These are phyloP conservation scores for Phyllotis vaccarum DNA, from an alignment of 2,797 vertebrate genomes.

Conservation along the genomic window DNA sequence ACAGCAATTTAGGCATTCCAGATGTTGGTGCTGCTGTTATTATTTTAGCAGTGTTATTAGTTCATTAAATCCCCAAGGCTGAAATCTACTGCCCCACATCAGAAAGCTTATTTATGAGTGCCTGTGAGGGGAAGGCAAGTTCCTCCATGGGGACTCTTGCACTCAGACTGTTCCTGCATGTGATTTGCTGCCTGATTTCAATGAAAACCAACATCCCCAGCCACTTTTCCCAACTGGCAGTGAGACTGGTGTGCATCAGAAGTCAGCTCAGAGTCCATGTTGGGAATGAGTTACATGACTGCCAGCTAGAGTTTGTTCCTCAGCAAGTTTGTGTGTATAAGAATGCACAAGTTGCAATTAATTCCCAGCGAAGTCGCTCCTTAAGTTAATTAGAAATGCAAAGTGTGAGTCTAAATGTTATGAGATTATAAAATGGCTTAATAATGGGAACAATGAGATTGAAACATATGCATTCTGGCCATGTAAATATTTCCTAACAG, in stretches of 20 bases:
- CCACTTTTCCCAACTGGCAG: conserved; percentile 61
- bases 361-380: conserved; percentile 64
- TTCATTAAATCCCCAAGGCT: neutral
- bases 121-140: neutral
- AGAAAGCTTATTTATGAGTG: neutral
- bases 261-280: conserved; percentile 56
- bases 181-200: conserved; percentile 60
- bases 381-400: conserved; percentile 82
- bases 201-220: conserved; percentile 68
- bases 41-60: neutral
- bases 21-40: neutral
- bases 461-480: conserved; percentile 74
- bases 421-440: conserved; percentile 79
- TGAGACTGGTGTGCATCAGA: conserved; percentile 17
- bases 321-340: conserved; percentile 68
- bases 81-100: neutral
- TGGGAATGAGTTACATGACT: conserved; percentile 57
- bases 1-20: neutral
- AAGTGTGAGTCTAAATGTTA: conserved; percentile 76
- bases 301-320: conserved; percentile 66
- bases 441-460: conserved; percentile 80
- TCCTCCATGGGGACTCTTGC: neutral
- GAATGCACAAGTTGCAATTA: conserved; percentile 78
- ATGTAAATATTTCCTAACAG: conserved; percentile 80
- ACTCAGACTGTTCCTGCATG: conserved; percentile 22